These are phyloP conservation scores for Drosophila merina DNA, from an alignment of 2,888 invertebrate genomes.

Conservation along the genomic window DNA sequence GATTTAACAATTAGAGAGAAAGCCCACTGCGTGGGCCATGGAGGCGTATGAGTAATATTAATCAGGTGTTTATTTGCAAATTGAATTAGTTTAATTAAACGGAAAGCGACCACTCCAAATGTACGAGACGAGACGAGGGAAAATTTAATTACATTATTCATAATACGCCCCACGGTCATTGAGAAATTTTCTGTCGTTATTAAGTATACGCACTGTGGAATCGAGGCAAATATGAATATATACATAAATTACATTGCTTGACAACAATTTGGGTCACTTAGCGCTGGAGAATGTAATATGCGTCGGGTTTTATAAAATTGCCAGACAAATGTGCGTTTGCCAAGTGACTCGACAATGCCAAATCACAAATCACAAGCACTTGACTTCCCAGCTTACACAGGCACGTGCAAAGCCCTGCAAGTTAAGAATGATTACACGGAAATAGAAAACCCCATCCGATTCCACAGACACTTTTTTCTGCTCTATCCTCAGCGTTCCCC, in stretches of 20 bases:
- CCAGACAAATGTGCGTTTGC: constrained; percentile 50
- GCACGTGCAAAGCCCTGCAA: constrained; percentile 20
- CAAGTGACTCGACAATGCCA: constrained; percentile 50
- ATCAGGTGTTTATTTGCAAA: constrained; percentile 58
- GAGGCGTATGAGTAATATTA: constrained; percentile 31
- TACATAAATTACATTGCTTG: constrained; percentile 37
- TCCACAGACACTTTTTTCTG: constrained; percentile 14
- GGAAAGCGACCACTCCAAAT: constrained; percentile 50
- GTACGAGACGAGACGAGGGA: constrained; percentile 16
- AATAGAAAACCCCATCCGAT: constrained; percentile 14
- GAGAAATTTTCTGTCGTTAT: constrained; percentile 38
- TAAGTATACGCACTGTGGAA: constrained; percentile 64
- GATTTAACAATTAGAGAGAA: constrained; percentile 51
- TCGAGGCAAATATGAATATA: constrained; percentile 3
- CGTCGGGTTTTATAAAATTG: constrained; percentile 57
- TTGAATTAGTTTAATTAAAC: constrained; percentile 72
- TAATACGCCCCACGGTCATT: constrained; percentile 42
- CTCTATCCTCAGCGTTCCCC: constrained; percentile 1
- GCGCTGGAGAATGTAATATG: constrained; percentile 56
- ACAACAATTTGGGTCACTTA: constrained; percentile 71
- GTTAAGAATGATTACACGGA: constrained; percentile 45
- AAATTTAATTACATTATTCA: constrained; percentile 73
- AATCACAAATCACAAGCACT: constrained; percentile 55
- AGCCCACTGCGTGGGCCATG: constrained; percentile 7
- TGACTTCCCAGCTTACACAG: constrained; percentile 43